Evolutionary conservation across 2,797 vertebrate genomes (phyloP), one percentile per base, ranked within the genome.

Genomic region (Rhadinocentrus ornatus): DNA sequence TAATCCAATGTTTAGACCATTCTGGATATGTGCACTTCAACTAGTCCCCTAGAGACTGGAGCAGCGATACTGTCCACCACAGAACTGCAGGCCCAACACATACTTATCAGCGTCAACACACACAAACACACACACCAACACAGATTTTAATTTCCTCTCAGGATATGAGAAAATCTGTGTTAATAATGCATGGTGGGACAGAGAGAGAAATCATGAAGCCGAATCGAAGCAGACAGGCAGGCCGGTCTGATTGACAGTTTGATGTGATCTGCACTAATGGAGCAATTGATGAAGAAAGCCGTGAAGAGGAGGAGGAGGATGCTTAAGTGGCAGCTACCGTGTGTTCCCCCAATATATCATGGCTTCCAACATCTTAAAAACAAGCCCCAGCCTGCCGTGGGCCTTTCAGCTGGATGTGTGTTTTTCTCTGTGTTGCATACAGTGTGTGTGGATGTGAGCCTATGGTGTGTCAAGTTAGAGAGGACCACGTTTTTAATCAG

Each of bases 71-170:
- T 58, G 62, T 35, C 34, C 61, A 52, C 34, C 15, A 31, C 15
- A 69, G 53, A 80, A 69, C 37, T 70, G 69, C 53, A 61, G 67
- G 44, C 66, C 66, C 66, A 62, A 71, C 66, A 75, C 78, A 80
- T 74, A 70, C 46, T 63, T 37, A 86, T 77, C 62, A 63, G 53
- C 26, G 35, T 41, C 55, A 76, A 75, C n/a, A 71, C 50, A 61
- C 24, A 59, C 35, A 58, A 3, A 72, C 60, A 8, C 37, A 57
- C 62, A 71, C 69, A 75, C 62, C 50, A 68, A 37, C 55, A 72
- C 64, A 29, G 80, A 78, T 80, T 91, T 94, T 94, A 79, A 94
- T 94, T 93, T 94, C 93, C 93, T 93, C 65, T 74, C 90, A 88
- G 93, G 93, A 94, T 93, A 94, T 93, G 89, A 91, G 88, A 91